Base-by-base conservation (phyloP, 2,888 invertebrate genomes). In the Phragmatobia fuliginosa region DNA sequence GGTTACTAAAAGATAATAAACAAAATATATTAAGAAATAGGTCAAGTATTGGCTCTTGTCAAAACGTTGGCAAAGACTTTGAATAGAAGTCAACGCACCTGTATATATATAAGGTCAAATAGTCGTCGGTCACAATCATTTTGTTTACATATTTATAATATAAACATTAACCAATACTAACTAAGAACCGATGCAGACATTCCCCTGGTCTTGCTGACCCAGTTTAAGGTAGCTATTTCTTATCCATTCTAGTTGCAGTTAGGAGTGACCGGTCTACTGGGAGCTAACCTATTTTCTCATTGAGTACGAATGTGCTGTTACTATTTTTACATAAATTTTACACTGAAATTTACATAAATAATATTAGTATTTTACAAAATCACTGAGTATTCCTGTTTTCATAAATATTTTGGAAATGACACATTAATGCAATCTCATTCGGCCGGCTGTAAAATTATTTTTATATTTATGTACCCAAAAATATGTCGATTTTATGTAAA, bases 51-150 rank as follows among this genome's bases (percentile, higher is more conserved):
- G 73, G 68, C 73, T 28, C 56, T 16, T 71, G n/a, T n/a, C 66
- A 25, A 70, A 63, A 66, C 64, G 65, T 78, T 71, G 61, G 68
- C 69, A 62, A 71, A 78, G 73, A 74, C 52, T 74, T 76, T 59
- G 72, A 66, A 77, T 67, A 71, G 69, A 75, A 79, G 76, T 71
- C 78, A 81, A 83, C 75, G 79, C 77, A 81, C 74, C 76, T 72
- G 80, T 80, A 79, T 84, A 81, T 80, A 79, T 84, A 86, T 85
- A 85, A 77, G 86, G 85, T 86, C 81, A 81, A 82, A 84, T 83
- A 81, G 78, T 83, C 81, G 76, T 81, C 73, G 80, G 73, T 71
- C 68, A 71, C 77, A 75, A 72, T 81, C 82, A 80, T 79, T 85
- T 84, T 86, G 86, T 86, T 85, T 84, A 86, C 82, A 80, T 78